Evolutionary conservation across 2,797 vertebrate species (phyloP).

Genomic region (Mionectes olivaceus): DNA sequence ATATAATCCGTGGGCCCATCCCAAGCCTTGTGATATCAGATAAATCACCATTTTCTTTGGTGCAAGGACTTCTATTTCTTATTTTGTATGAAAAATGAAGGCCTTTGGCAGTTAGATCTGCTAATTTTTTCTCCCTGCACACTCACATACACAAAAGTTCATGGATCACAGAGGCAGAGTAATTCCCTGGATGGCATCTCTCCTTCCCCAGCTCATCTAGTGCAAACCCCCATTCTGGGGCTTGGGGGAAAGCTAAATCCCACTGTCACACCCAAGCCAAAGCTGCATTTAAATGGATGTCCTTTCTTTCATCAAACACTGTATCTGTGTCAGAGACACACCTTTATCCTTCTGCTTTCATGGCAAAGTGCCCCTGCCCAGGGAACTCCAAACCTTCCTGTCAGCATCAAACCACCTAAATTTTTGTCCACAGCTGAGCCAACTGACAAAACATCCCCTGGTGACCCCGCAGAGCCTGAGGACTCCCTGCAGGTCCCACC

Average conservation of each 20-base stretch:
- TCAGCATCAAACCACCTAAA: not conserved
- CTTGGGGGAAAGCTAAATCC: fast-evolving
- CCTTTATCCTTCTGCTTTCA: not conserved
- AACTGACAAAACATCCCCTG: not conserved
- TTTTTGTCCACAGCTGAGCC: not conserved
- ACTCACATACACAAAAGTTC: not conserved
- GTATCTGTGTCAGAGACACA: not conserved
- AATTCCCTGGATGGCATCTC: not conserved
- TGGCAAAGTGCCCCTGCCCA: not conserved
- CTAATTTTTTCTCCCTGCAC: not conserved
- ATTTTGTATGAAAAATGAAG: not conserved
- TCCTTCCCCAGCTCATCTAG: not conserved
- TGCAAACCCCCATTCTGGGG: not conserved
- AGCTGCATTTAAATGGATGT: not conserved
- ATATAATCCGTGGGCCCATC: not conserved
- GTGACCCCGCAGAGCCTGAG: not conserved
- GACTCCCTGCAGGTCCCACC: not conserved
- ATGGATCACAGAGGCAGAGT: not conserved
- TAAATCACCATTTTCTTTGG: not conserved
- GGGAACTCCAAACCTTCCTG: not conserved
- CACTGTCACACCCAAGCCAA: not conserved
- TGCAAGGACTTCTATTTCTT: not conserved
- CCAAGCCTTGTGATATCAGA: not conserved
- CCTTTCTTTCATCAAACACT: not conserved
- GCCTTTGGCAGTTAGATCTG: not conserved